Base-by-base conservation (phyloP, 2,888 invertebrate genomes). In the Hirtodrosophila histrioides region DNA sequence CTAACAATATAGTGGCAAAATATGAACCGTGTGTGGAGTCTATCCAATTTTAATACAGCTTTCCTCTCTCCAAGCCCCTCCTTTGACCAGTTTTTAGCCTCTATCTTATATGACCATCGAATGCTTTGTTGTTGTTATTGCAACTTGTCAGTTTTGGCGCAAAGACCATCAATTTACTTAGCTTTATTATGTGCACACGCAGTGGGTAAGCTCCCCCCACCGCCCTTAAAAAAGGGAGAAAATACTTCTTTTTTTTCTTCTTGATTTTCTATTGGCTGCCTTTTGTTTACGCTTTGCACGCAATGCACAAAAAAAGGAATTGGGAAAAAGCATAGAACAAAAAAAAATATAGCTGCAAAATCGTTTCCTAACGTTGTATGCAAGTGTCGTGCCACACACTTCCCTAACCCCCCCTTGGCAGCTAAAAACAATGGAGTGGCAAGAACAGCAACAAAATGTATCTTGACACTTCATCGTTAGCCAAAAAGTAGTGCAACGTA, bases 401-500 rank as follows among this genome's bases (percentile, higher is more conserved):
- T 31, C 8, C n/a, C 17, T n/a, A n/a, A 10, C 23, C 23, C 17
- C 17, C 7, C 35, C 39, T 29, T 7, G 10, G 10, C 27, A 10
- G 9, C 37, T 29, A 50, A 61, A 63, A 79, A 86, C 68, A 83
- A 74, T 78, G 66, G 46, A 61, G 51, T 57, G 62, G 51, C 68
- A 27, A 39, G 53, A 27, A 27, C 29, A 40, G 48, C 68, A 78
- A 79, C 69, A 80, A 84, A 78, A 69, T 68, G 71, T 82, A 83
- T 85, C 86, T 89, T 89, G 90, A 89, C 87, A 89, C 84, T 89
- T 89, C 80, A 89, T 89, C 86, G 80, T 88, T 86, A 83, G 83
- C 80, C 79, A 72, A 72, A 83, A 88, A 88, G 78, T 80, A 83
- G 88, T 84, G 78, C 84, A 84, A 71, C 69, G 65, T 56, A 57